Base-by-base conservation (phyloP, 1,140 invertebrate species). In the Ylistrum balloti region DNA sequence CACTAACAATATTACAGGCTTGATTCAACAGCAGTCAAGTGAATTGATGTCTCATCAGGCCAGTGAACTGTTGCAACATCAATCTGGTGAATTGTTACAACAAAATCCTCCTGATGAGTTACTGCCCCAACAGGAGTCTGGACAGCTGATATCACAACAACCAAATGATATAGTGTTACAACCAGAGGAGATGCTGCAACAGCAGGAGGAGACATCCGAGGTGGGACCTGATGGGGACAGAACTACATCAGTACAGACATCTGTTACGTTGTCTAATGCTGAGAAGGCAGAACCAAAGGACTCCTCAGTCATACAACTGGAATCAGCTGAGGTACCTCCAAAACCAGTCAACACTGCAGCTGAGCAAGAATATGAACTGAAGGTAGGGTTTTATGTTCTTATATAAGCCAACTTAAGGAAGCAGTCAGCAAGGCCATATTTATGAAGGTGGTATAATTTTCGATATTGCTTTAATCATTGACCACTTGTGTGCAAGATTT, bases 291-390 rank as follows among this genome's bases (percentile, higher is more conserved):
- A 34, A 87, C 11, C 86, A 87, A 22, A 34, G 15, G 33, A 34
- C 20, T 33, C 86, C 33, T 35, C 86, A 87, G 33, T 2, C 38
- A 35, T 22, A 87, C 38, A 28, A 35, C 7, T 13, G 20, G 86
- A n/a, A 17, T 22, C 33, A 20, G 86, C 33, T 28, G 33, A 87
- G 33, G 33, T n/a, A 22, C 33, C 33, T 28, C 38, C 86, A 87
- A 32, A 35, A 34, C 33, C 33, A 22, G 86, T 35, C 22, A 35
- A 41, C 86, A 33, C 34, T 32, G 38, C 87, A 88, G 45, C 34
- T 45, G 91, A 92, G 22, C 90, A 90, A 33, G 90, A 86, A 33
- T 92, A 90, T 88, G 90, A 90, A 91, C 38, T 93, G 7, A 92
- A 91, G 91, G 91, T 93, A 87, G 7, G 5, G 35, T 38, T n/a